Conservation (phyloP, 2,797 vertebrate genomes). For the Sebastes matsubarae region DNA sequence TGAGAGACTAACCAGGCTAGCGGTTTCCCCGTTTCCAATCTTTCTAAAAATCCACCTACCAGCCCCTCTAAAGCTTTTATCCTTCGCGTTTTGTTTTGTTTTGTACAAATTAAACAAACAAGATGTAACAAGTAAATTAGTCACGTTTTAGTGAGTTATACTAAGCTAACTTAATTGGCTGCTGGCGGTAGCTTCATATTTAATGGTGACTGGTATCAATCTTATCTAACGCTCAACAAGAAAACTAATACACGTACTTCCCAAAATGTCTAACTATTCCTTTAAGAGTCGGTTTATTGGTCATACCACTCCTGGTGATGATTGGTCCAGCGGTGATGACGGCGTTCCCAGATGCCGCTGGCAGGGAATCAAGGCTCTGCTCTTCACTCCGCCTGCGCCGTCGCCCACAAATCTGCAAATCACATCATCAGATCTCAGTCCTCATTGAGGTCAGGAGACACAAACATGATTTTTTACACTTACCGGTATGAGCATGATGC, state of each 20-base stretch:
- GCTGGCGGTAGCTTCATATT: neutral
- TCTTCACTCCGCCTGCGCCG: conserved; percentile 86
- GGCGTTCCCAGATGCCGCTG: conserved; percentile 84
- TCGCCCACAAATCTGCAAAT: conserved; percentile 90
- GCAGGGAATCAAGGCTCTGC: conserved; percentile 74
- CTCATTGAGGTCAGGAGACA: neutral
- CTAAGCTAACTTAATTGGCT: neutral
- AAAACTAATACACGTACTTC: neutral
- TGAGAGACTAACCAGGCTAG: neutral
- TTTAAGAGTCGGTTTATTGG: neutral
- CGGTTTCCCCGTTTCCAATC: neutral
- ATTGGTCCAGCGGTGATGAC: conserved; percentile 95
- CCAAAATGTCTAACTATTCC: conserved; percentile 1
- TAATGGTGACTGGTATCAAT: neutral
- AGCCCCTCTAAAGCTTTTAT: neutral
- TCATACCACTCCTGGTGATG: conserved; percentile 93
- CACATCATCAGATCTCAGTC: conserved; percentile 30
- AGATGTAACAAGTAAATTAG: neutral
- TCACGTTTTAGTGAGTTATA: neutral
- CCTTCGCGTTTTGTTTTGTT: neutral
- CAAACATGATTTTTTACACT: conserved; percentile 46
- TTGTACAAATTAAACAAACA: neutral
- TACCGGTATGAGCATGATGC: conserved; percentile 93
- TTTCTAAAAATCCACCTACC: neutral
- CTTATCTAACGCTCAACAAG: neutral